Percentiles rank a stretch among this genome's conserved stretches.
Evolutionary conservation across 2,113 vertebrate genomes (phyloP).

Genomic region (Larimichthys polyactis): DNA sequence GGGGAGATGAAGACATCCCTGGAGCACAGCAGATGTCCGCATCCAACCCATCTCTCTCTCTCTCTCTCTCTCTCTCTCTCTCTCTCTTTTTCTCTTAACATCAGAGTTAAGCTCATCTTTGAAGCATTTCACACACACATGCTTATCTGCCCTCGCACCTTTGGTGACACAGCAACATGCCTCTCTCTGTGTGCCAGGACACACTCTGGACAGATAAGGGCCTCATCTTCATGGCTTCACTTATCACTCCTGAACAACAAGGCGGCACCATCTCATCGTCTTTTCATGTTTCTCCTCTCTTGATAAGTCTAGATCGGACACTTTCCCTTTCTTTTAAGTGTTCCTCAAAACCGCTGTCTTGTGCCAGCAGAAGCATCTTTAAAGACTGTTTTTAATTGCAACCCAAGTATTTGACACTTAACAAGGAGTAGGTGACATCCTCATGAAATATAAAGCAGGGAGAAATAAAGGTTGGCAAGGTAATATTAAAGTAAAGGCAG

Average conservation of each 20-base stretch:
- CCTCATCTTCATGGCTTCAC: conserved; percentile 63
- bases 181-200: conserved; percentile 63
- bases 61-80: neutral
- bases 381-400: conserved; percentile 66
- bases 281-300: conserved; percentile 50
- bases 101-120: conserved; percentile 64
- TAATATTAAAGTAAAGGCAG: conserved; percentile 39
- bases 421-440: conserved; percentile 17
- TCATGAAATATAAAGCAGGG: conserved; percentile 29
- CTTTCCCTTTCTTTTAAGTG: neutral
- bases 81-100: conserved; percentile 28
- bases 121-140: conserved; percentile 64
- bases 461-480: conserved; percentile 28
- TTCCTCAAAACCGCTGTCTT: conserved; percentile 25
- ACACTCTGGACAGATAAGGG: conserved; percentile 71
- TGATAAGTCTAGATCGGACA: conserved; percentile 62
- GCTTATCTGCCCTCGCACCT: conserved; percentile 77
- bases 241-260: conserved; percentile 77
- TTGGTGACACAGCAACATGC: conserved; percentile 70
- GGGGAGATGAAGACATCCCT: conserved; percentile 53
- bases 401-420: conserved; percentile 39
- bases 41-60: conserved; percentile 15
- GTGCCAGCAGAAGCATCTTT: conserved; percentile 39
- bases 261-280: conserved; percentile 51
- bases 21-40: conserved; percentile 52